phyloP scores from a whole-genome alignment of 2,113 vertebrate genomes.

The Bubalus kerabau region DNA sequence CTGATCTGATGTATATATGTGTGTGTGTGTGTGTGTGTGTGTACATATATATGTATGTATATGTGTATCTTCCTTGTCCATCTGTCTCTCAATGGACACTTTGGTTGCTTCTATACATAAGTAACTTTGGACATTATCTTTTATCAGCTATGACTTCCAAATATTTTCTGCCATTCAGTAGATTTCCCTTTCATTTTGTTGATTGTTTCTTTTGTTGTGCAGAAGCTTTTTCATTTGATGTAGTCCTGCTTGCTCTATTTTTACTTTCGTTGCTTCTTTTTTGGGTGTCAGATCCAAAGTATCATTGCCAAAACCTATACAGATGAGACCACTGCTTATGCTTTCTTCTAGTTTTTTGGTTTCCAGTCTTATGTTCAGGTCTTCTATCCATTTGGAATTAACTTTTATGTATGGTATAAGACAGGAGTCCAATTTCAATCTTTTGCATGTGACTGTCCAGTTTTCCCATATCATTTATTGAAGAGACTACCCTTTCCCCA shows the following conservation, averaged over 20 bases:
- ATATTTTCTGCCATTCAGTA: neutral
- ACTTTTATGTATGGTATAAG: neutral
- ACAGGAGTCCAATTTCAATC: neutral
- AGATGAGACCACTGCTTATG: neutral
- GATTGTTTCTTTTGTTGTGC: too few species aligned
- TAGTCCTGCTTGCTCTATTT: neutral
- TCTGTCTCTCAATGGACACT: neutral
- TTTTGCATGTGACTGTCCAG: neutral
- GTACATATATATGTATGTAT: neutral
- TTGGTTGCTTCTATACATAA: neutral
- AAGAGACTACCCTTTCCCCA: neutral
- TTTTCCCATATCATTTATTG: neutral
- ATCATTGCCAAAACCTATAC: neutral
- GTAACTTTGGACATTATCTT: neutral
- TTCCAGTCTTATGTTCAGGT: neutral
- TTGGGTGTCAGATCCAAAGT: neutral
- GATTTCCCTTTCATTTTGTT: neutral
- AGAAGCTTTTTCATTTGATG: neutral
- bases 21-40: neutral
- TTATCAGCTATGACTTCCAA: neutral
- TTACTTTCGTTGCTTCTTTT: neutral
- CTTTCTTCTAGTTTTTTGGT: neutral
- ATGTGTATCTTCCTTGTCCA: neutral
- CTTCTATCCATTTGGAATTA: neutral
- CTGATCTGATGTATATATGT: neutral